phyloP scores from a whole-genome alignment of 2,797 vertebrate genomes.

The Pangasius sanitwongsei region DNA sequence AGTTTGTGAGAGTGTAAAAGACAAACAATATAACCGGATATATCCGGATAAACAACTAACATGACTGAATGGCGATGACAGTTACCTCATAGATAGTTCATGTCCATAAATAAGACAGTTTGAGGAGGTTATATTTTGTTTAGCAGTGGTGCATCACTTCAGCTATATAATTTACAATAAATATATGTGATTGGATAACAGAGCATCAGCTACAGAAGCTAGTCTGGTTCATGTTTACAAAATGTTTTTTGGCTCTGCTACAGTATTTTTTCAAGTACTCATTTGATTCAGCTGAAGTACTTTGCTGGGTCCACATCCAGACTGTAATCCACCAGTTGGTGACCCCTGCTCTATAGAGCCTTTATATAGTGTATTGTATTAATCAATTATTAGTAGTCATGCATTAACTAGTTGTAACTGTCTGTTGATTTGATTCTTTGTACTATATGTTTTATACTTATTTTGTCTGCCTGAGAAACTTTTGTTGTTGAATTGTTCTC shows the following conservation, averaged over 20 bases:
- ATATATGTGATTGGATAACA: neutral
- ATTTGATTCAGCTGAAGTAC: neutral
- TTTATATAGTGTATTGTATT: neutral
- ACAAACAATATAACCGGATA: too few relatives aligned
- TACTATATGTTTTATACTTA: neutral
- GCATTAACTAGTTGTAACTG: neutral
- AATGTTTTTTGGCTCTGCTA: neutral
- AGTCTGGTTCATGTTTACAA: neutral
- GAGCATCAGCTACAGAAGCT: neutral
- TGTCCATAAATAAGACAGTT: neutral
- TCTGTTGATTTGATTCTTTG: neutral
- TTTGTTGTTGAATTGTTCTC: neutral
- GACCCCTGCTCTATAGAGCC: neutral
- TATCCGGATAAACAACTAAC: neutral
- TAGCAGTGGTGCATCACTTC: neutral
- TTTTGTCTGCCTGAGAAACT: neutral
- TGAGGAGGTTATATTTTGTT: neutral
- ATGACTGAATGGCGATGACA: neutral
- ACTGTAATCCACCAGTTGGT: neutral
- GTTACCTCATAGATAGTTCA: neutral
- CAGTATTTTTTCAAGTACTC: neutral
- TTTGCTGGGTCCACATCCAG: neutral
- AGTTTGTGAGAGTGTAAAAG: neutral
- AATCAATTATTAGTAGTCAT: neutral
- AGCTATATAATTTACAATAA: neutral